A percentile compares a stretch with the other conserved stretches of the same genome.
Conservation (phyloP, 2,888 invertebrate genomes). For the Doris montereyensis region DNA sequence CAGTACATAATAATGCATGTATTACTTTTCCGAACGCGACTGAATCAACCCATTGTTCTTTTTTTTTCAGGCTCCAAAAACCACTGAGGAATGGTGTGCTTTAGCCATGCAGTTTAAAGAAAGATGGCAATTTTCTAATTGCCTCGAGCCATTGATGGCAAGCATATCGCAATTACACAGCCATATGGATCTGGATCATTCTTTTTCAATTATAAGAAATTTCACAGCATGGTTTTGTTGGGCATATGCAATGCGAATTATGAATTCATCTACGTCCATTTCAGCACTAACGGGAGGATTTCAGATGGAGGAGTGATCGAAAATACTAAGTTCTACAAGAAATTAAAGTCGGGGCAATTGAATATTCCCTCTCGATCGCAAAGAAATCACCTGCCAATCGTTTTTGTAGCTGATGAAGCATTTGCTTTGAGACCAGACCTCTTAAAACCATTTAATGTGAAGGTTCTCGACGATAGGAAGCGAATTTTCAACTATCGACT, state of each 20-base stretch:
- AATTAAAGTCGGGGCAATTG: neutral
- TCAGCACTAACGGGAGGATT: neutral
- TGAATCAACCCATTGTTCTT: neutral
- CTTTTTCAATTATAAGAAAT: neutral
- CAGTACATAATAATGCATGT: too few relatives aligned
- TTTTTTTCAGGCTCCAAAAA: neutral
- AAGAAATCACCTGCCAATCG: neutral
- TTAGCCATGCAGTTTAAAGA: neutral
- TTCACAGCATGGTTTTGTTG: neutral
- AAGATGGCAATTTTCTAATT: neutral
- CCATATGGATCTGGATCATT: neutral
- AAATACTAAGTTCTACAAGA: neutral
- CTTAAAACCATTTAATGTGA: neutral
- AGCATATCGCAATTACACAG: neutral
- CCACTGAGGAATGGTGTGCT: neutral
- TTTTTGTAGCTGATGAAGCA: neutral
- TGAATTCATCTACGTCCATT: neutral
- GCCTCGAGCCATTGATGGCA: neutral
- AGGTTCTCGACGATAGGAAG: neutral
- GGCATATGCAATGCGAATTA: neutral
- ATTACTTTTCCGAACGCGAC: too few relatives aligned
- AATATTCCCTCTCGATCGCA: neutral
- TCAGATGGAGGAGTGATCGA: neutral
- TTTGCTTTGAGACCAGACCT: neutral
- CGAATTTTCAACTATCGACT: neutral